Base-by-base conservation (phyloP, 2,797 vertebrate genomes). In the Mico argentatus region DNA sequence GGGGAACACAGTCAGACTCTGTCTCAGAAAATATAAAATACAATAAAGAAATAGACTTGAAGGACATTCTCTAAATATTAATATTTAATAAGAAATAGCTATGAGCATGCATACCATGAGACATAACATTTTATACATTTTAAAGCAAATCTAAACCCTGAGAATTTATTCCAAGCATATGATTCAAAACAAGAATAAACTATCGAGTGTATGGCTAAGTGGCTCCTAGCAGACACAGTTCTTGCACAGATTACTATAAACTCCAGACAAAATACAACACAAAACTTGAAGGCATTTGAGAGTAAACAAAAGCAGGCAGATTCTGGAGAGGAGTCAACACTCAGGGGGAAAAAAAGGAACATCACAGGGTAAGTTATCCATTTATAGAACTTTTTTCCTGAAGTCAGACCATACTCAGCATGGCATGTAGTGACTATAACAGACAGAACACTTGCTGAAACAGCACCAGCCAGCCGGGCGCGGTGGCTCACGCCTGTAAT, bases 71-170 rank as follows among this genome's bases (percentile, higher is more conserved):
- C 22, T 76, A 81, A 76, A 48, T 77, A 52, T 87, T 83, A 73
- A 67, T 76, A n/a, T 92, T 94, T 89, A 79, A 26, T 77, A 84
- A 87, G n/a, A 96, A 57, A 52, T 73, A 80, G 84, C 61, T 87
- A n/a, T 79, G 52, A 92, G 33, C 27, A 91, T 93, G 59, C 26
- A 72, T 50, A 86, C 24, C 46, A 55, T 46, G 33, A 93, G 90
- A 73, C 12, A 88, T 61, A 76, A 76, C 46, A 4, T 41, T 90
- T 11, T 73, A 72, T 46, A 67, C 12, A n/a, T 48, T 52, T 77
- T 79, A 88, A 67, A n/a, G 20, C 48, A 88, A 95, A 89, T 91
- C 57, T 20, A 44, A 88, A 72, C 59, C 26, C 70, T 93, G 61
- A 91, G 61, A 72, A 93, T 88, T 41, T 88, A 64, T 39, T 39